Conservation (phyloP, 2,113 vertebrate genomes). For the Daubentonia madagascariensis region DNA sequence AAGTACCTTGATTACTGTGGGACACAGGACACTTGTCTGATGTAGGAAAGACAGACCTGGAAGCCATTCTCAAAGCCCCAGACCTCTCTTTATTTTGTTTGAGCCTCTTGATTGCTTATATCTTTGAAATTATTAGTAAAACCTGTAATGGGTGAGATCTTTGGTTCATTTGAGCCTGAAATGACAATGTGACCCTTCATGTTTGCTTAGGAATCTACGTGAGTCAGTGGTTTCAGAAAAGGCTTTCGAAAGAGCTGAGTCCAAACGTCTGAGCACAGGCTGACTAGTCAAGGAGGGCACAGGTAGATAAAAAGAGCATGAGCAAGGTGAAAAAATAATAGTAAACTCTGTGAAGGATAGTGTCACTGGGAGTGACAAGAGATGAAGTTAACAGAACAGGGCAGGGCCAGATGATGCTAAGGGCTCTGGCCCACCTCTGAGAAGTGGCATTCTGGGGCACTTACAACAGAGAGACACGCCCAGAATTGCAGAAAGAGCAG, state of each 20-base stretch:
- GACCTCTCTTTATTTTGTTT: neutral
- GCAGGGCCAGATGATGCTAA: neutral
- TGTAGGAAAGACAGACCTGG: neutral
- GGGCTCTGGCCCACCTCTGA: neutral
- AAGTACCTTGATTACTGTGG: neutral
- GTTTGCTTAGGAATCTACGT: neutral
- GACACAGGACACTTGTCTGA: neutral
- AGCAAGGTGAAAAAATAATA: no score
- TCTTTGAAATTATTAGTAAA: neutral
- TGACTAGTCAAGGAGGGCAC: neutral
- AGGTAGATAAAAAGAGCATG: neutral
- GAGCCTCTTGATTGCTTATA: neutral
- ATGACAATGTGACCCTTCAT: neutral
- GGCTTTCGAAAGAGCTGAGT: neutral
- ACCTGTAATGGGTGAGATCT: neutral
- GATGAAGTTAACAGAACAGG: neutral
- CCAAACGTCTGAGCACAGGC: neutral
- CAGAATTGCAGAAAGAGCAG: neutral
- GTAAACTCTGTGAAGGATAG: neutral
- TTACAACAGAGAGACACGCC: no score
- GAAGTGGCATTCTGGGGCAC: rapidly evolving
- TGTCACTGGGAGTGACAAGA: neutral
- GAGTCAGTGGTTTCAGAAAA: neutral
- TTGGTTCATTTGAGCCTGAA: neutral
- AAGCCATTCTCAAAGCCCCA: no score